Conservation (phyloP, 2,113 vertebrate genomes). For the Etheostoma cragini region DNA sequence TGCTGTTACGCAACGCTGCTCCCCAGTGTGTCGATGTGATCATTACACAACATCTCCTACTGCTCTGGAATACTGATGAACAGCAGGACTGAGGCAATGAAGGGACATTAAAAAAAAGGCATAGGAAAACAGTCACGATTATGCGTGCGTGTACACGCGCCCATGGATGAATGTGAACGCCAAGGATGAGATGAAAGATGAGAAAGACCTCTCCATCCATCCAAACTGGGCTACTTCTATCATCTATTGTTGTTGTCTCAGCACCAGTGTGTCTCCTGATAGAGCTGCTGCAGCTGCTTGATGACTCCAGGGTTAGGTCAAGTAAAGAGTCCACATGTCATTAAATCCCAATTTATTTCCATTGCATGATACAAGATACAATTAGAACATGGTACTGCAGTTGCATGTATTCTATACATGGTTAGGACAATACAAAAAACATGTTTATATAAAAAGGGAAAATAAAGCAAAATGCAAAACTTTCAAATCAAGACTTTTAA, state of each 20-base stretch:
- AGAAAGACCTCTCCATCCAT: constrained; percentile 4
- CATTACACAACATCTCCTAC: constrained; percentile 80
- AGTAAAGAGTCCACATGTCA: constrained; percentile 38
- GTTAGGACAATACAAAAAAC: constrained; percentile 69
- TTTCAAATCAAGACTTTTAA: constrained; percentile 35
- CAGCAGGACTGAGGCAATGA: constrained; percentile 29
- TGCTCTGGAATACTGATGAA: constrained; percentile 82
- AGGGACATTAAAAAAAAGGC: constrained; percentile 42
- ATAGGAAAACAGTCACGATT: not conserved
- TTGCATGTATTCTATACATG: constrained; percentile 61
- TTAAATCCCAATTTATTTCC: constrained; percentile 78
- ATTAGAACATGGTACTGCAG: constrained; percentile 66
- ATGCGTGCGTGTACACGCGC: not conserved
- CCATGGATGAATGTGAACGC: not conserved
- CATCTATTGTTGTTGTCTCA: constrained; percentile 6
- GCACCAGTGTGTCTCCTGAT: constrained; percentile 1
- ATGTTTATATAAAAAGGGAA: constrained; percentile 67
- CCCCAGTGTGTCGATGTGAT: constrained; percentile 77
- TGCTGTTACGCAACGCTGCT: constrained; percentile 79
- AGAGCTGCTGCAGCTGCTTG: constrained; percentile 16
- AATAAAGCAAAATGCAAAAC: constrained; percentile 44
- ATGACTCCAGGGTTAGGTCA: constrained; percentile 59
- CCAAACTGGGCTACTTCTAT: not conserved
- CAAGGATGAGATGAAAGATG: not conserved
- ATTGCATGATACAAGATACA: constrained; percentile 78